A percentile compares a stretch with the other conserved stretches of the same genome.
Conservation (phyloP, 2,888 invertebrate genomes). For the Aporophyla nigra region DNA sequence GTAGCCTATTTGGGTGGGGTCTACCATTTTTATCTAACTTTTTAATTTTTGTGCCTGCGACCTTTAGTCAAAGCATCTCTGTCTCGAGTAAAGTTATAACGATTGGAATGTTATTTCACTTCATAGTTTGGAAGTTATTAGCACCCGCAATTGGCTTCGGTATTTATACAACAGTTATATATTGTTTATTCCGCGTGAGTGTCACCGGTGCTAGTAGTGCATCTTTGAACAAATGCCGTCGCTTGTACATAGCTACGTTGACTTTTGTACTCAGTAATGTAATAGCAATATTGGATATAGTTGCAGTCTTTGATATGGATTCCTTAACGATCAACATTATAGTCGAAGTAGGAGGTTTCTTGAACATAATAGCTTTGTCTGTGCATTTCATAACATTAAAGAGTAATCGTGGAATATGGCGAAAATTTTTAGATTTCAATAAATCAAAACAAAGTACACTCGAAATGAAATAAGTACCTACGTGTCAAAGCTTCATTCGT, state of each 20-base stretch:
- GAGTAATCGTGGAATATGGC: conserved; percentile 19
- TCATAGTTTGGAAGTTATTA: neutral
- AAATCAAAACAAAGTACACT: neutral
- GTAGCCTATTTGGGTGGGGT: conserved; percentile 26
- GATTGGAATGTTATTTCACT: neutral
- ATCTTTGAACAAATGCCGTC: conserved; percentile 12
- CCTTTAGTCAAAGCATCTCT: neutral
- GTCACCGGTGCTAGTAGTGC: neutral
- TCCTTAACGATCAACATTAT: conserved; percentile 1
- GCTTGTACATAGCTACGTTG: conserved; percentile 24
- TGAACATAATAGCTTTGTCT: conserved; percentile 9
- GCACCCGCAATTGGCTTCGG: conserved; percentile 21
- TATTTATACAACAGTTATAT: conserved; percentile 10
- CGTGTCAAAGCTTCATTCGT: neutral
- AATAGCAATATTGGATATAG: neutral
- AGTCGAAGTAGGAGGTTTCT: conserved; percentile 1
- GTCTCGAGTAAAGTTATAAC: neutral
- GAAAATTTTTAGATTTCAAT: conserved; percentile 1
- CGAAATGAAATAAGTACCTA: neutral
- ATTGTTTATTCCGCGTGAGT: neutral
- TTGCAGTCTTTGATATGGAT: neutral
- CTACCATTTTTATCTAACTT: neutral
- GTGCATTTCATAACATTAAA: conserved; percentile 21
- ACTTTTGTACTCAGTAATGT: conserved; percentile 31
- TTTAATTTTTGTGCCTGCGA: neutral